Conservation (phyloP, 2,888 invertebrate genomes). For the Gastracanthus pulcherrimus region DNA sequence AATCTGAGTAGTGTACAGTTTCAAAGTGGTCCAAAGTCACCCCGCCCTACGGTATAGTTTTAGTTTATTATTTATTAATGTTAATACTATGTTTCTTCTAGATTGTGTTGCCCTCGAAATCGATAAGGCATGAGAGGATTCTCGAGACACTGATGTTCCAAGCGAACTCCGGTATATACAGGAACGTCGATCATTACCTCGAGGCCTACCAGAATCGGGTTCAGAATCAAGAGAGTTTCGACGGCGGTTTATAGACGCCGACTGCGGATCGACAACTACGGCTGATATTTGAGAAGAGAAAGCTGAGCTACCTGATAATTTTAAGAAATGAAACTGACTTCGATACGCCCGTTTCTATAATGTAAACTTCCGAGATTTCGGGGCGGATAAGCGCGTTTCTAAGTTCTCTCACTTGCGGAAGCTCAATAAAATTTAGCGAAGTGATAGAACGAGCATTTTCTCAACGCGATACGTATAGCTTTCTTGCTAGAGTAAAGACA, state of each 20-base stretch:
- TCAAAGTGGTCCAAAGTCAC: no score
- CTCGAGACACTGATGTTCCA: conserved; percentile 95
- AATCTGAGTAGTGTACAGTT: no score
- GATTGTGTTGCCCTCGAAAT: conserved; percentile 94
- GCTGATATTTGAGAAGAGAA: not conserved
- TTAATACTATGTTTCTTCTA: conserved; percentile 71
- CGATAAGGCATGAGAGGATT: conserved; percentile 94
- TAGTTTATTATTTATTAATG: not conserved
- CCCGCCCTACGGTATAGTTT: not conserved
- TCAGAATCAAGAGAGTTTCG: conserved; percentile 93
- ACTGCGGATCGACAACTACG: not conserved
- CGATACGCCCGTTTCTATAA: not conserved
- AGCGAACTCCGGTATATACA: conserved; percentile 94
- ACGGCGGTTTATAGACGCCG: conserved; percentile 83
- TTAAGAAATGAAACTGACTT: conserved; percentile 5
- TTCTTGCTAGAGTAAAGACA: conserved; percentile 34
- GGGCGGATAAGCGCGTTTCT: not conserved
- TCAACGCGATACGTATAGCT: conserved; percentile 11
- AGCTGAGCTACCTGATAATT: conserved; percentile 42
- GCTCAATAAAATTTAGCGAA: conserved; percentile 32
- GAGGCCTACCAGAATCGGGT: conserved; percentile 92
- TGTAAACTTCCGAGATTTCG: not conserved
- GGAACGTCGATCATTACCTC: conserved; percentile 92
- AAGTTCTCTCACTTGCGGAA: conserved; percentile 17
- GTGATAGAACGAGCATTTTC: conserved; percentile 22